Evolutionary conservation across 2,113 vertebrate genomes (phyloP), one percentile per base, ranked within the genome.

Genomic region (Phyllostomus discolor): DNA sequence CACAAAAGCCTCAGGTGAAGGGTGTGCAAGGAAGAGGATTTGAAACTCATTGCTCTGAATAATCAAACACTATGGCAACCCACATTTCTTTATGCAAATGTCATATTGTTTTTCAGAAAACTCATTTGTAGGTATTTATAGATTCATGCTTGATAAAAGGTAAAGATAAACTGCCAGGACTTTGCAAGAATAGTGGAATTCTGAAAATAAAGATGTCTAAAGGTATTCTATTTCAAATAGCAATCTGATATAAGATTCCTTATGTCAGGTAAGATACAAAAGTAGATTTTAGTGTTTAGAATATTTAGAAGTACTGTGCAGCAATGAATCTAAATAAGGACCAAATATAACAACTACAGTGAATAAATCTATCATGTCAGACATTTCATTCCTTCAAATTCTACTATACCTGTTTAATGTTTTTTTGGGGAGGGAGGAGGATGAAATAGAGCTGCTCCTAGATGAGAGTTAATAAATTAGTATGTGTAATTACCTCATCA

Each of bases 391-490:
- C 86, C 66, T 90, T 94, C 50, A 90, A 91, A 86, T 82, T 81
- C 24, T 31, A 82, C 43, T 82, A 43, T 35, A 88, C 38, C n/a
- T 90, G 10, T 62, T 26, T 78, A 94, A 88, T 66, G n/a, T 69
- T 86, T 92, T 82, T 38, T 92, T 1, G 33, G 10, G 67, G 67
- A 4, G n/a, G 38, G 6, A 7, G 16, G 3, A 20, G 12, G 19
- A 1, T 26, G 17, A 9, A n/a, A 50, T 8, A 91, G 35, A 91
- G 81, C n/a, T 52, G 59, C 3, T 87, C 20, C 38, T 57, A 7
- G 20, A 94, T 85, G 52, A 91, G 59, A 90, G n/a, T 52, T 94
- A 94, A 83, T 84, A 69, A 93, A 96, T 80, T 85, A 66, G 8
- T 46, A 90, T 54, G 69, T 62, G 50, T 59, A 88, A 80, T 38